A percentile compares a stretch with the other conserved stretches of the same genome.
phyloP scores from a whole-genome alignment of 2,797 vertebrate genomes.

The Eulemur albifrons region DNA sequence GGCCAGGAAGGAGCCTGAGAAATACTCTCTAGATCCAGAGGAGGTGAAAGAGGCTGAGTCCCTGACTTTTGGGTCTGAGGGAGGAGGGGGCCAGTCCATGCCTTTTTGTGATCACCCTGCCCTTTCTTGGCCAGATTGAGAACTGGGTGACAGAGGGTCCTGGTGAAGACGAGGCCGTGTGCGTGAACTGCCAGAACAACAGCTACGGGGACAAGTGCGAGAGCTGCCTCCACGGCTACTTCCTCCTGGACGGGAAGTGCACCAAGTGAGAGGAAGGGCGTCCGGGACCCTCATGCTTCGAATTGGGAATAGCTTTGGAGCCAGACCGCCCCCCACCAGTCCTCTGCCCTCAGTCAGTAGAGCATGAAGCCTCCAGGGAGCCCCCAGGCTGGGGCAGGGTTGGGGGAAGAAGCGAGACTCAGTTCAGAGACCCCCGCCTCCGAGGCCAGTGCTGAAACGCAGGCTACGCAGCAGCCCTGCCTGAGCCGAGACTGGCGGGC shows the following conservation, averaged over 20 bases:
- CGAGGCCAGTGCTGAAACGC: background rate
- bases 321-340: background rate
- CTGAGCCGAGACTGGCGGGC: background rate
- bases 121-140: slow-evolving; percentile 84
- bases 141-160: slow-evolving; percentile 92
- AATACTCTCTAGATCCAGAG: slow-evolving; percentile 87
- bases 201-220: slow-evolving; percentile 94
- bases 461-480: background rate
- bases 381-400: background rate
- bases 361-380: background rate
- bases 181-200: slow-evolving; percentile 94
- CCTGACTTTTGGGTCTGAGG: background rate
- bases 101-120: background rate
- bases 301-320: background rate
- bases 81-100: no score
- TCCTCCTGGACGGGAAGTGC: slow-evolving; percentile 92
- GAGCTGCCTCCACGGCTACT: slow-evolving; percentile 92
- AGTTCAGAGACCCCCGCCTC: background rate
- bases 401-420: background rate
- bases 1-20: slow-evolving; percentile 85
- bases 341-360: background rate
- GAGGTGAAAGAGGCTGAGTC: slow-evolving; percentile 65
- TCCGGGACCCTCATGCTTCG: background rate
- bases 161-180: slow-evolving; percentile 90
- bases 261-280: slow-evolving; percentile 88